Base-by-base conservation (phyloP, 1,140 invertebrate genomes). In the Spodoptera frugiperda region DNA sequence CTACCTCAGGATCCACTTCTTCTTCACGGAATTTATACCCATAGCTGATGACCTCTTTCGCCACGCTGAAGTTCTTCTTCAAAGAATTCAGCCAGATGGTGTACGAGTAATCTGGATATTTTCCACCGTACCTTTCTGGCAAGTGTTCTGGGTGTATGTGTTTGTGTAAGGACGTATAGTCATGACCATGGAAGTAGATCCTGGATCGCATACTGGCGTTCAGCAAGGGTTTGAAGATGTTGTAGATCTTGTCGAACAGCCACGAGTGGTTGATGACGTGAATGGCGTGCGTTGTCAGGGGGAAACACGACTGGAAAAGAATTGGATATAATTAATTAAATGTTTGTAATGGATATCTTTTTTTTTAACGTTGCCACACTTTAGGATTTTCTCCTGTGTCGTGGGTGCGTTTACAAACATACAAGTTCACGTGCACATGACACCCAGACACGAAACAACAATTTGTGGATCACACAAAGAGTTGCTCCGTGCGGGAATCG, bases 261-360 rank as follows among this genome's bases (percentile, higher is more conserved):
- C 97, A 97, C 0, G 97, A 96, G 82, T 98, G 96, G 83, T 97
- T 96, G 0, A 98, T 94, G 51, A 98, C 96, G 87, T 98, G 97
- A 49, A 98, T 95, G 0, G 97, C 96, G 76, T 97, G 91, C 0
- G 96, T 97, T 48, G 95, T 96, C 80, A 97, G 95, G 0, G 97
- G 97, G 86, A 97, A 97, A 67, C 96, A 95, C 0, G 96, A 96
- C 95, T 96, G 87, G 67, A 95, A 94, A 76, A 70, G 3, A 79
- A 63, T 14, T 39, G 63, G 21, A 14, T 6, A 25, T 21, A 1
- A 10, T 63, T 48, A 61, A 49, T 21, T 25, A n/a, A n/a, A n/a
- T n/a, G n/a, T n/a, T n/a, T n/a, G n/a, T n/a, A n/a, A n/a, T n/a
- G n/a, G n/a, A n/a, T n/a, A n/a, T n/a, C n/a, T n/a, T n/a, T n/a